A percentile compares a stretch with the other conserved stretches of the same genome.
Conservation (phyloP, 2,113 vertebrate genomes). For the Lynx canadensis region DNA sequence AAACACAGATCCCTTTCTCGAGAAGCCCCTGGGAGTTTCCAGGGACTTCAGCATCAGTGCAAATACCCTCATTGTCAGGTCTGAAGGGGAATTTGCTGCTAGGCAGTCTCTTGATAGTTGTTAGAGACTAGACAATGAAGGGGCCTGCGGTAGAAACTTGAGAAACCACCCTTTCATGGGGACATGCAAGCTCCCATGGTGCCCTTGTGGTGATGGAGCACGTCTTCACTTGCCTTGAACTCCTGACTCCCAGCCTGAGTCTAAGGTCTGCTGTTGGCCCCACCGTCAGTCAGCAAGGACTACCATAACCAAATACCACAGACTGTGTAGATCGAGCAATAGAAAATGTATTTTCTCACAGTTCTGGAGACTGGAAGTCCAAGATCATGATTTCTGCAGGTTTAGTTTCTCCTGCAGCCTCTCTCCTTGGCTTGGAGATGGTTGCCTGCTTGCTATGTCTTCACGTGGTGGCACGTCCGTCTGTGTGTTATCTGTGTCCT, state of each 20-base stretch:
- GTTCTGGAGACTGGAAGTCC: neutral
- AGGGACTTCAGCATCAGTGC: neutral
- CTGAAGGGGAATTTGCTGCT: neutral
- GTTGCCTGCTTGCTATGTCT: neutral
- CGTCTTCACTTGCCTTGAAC: neutral
- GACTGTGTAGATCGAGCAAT: neutral
- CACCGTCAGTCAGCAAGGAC: neutral
- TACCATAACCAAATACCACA: neutral
- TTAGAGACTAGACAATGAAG: neutral
- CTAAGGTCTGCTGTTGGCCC: neutral
- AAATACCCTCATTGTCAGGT: neutral
- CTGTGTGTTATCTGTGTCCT: neutral
- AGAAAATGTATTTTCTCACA: neutral
- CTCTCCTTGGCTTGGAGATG: neutral
- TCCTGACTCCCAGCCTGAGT: no score
- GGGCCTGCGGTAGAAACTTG: neutral
- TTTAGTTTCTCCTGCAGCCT: neutral
- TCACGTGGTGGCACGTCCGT: rapidly evolving
- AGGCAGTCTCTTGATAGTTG: neutral
- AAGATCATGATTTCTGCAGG: neutral
- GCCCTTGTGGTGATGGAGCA: no score
- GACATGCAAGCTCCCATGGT: rapidly evolving
- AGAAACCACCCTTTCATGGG: neutral
- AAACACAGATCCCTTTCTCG: neutral
- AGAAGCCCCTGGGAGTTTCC: constrained; percentile 31